phyloP scores from a whole-genome alignment of 2,113 vertebrate species.

The Centropus unirufus region DNA sequence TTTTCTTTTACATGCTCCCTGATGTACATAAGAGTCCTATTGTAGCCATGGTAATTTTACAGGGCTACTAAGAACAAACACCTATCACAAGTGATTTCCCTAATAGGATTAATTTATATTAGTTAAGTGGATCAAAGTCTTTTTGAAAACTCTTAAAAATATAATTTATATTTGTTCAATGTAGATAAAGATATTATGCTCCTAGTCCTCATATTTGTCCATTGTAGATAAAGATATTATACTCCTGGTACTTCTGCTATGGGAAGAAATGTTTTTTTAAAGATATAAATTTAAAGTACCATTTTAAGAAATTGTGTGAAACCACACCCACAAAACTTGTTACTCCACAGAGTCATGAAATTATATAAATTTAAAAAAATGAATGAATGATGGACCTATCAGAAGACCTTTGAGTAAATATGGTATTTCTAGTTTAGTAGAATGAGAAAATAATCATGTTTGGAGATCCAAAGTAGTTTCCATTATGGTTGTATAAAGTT shows the following conservation, averaged over 20 bases:
- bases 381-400: not conserved
- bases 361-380: not conserved
- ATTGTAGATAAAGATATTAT: not conserved
- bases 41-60: not conserved
- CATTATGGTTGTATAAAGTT: not conserved
- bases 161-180: not conserved
- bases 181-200: not conserved
- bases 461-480: not conserved
- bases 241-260: not conserved
- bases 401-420: not conserved
- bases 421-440: not conserved
- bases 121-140: not conserved
- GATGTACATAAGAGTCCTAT: not conserved
- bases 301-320: not conserved
- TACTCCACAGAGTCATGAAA: not conserved
- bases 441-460: not conserved
- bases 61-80: not conserved
- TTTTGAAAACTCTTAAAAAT: conserved; percentile 1
- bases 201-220: not conserved
- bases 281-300: not conserved
- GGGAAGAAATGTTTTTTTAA: not conserved
- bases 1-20: not conserved
- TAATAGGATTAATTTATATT: not conserved
- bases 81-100: not conserved
- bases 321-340: not conserved